Evolutionary conservation across 2,888 invertebrate species (phyloP), one percentile per base, ranked within the genome.

Genomic region (Cistogaster globosa): DNA sequence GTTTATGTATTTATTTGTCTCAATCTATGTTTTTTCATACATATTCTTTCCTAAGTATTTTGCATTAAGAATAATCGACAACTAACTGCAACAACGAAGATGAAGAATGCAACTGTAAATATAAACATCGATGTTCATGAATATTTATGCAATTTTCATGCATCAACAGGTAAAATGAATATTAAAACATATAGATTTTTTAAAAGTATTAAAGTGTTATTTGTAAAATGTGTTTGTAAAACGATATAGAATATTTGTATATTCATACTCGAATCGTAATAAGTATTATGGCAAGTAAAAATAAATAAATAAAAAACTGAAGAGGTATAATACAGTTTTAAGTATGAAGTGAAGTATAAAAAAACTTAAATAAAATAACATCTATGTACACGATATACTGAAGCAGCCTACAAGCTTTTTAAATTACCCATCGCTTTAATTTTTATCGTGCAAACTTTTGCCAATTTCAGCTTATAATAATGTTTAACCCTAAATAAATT

Each of bases 151-250:
- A 75, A 58, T 26, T 63, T 67, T 32, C 68, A 68, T 63, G 48
- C 16, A 74, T 74, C 83, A 84, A 84, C 84, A 84, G 79, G 79
- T 84, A 76, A 48, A 74, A 65, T 42, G 38, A 58, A 65, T 65
- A 45, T 57, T 18, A 36, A 62, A 78, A 71, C 16, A 57, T 65
- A 65, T 72, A 65, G 79, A 72, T 72, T 67, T 72, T 57, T 57
- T 65, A 58, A 38, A 51, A 51, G 58, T 58, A 51, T 72, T 67
- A 76, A 76, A 65, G 79, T 80, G 79, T 80, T 71, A 53, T 58
- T 79, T 48, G 14, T 48, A 32, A 32, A 5, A 32, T 32, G 26
- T 32, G 32, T 32, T 32, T 32, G 32, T 32, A 32, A 32, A 32
- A 32, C 32, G 8, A 32, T 60, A 18, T 53, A 51, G 12, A 32